Conservation (phyloP, 2,797 vertebrate genomes). For the Urosaurus nigricauda region DNA sequence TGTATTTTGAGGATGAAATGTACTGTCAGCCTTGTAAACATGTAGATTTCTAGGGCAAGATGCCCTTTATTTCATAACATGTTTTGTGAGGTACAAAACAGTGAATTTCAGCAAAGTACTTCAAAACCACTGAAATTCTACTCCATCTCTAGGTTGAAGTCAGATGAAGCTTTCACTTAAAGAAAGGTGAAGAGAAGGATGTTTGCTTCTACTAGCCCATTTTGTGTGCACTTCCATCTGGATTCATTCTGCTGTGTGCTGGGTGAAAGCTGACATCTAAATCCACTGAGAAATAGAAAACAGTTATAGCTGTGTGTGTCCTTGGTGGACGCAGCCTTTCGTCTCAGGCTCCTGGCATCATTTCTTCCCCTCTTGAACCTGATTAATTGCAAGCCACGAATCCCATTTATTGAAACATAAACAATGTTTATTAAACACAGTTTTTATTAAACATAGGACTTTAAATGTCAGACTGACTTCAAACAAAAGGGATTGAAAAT, state of each 20-base stretch:
- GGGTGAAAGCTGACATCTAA: neutral
- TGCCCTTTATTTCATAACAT: neutral
- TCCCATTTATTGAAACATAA: neutral
- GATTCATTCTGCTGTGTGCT: neutral
- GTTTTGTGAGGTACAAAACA: neutral
- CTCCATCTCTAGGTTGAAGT: neutral
- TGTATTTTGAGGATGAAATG: neutral
- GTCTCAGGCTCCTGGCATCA: neutral
- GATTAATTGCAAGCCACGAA: neutral
- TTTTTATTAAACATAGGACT: neutral
- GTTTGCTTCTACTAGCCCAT: neutral
- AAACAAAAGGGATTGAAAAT: neutral
- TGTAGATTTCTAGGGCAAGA: neutral
- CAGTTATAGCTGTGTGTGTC: no score
- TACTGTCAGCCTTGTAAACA: neutral
- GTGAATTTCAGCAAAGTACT: neutral
- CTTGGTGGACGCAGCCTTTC: neutral
- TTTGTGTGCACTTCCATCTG: neutral
- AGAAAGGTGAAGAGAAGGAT: neutral
- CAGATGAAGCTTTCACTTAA: neutral
- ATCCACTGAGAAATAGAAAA: neutral
- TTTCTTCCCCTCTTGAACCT: neutral
- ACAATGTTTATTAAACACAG: no score
- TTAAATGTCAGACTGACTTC: conserved; percentile 8
- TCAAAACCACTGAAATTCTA: neutral